These are phyloP conservation scores for Onychorhynchus coronatus DNA, from an alignment of 2,113 vertebrate genomes.

Conservation along the genomic window DNA sequence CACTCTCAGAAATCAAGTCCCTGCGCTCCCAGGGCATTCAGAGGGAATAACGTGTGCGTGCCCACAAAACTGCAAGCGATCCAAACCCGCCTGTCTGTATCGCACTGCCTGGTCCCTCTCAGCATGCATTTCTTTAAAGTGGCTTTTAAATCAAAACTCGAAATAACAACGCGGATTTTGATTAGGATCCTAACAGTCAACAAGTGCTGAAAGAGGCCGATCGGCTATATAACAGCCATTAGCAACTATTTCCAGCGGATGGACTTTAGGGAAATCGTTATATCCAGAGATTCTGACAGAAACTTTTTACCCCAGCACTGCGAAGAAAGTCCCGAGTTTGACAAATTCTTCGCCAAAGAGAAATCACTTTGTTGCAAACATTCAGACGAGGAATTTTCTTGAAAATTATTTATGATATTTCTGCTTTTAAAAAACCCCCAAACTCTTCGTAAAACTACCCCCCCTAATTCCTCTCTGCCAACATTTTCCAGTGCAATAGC, in stretches of 20 bases:
- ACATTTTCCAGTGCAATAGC: neutral
- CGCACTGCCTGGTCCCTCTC: neutral
- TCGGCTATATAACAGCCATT: neutral
- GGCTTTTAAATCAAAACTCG: neutral
- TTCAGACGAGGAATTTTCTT: neutral
- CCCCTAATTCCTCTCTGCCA: neutral
- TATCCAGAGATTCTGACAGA: neutral
- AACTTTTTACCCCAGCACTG: neutral
- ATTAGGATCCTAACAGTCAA: slow-evolving; percentile 31
- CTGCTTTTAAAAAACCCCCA: neutral
- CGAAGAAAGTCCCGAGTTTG: neutral
- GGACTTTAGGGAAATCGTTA: neutral
- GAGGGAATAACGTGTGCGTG: neutral
- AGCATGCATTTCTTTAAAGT: neutral
- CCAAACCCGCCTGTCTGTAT: neutral
- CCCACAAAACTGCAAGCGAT: neutral
- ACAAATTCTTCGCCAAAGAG: neutral
- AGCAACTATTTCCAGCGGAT: neutral
- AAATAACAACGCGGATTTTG: neutral
- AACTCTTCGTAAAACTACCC: neutral
- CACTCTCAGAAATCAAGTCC: neutral
- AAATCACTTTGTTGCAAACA: neutral
- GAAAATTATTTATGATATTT: neutral
- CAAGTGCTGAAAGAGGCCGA: slow-evolving; percentile 55
- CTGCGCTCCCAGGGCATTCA: neutral